phyloP scores from a whole-genome alignment of 2,888 invertebrate genomes.

The Archaeoteleia sp. region DNA sequence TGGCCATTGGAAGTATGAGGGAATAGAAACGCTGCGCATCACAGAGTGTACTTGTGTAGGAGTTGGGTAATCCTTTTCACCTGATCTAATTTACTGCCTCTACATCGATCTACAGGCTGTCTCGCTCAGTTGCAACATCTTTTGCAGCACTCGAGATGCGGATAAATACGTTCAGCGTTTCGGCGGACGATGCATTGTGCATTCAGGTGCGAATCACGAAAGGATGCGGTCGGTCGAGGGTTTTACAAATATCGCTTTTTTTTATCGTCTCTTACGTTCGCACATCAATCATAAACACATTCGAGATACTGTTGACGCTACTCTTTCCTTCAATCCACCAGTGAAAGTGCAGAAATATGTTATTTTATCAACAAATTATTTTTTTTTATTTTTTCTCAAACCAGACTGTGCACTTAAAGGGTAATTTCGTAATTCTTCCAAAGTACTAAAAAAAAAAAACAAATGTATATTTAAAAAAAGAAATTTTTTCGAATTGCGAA shows the following conservation, averaged over 20 bases:
- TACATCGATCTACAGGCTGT: conserved; percentile 70
- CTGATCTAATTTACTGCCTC: conserved; percentile 72
- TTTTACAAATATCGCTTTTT: conserved; percentile 36
- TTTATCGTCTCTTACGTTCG: conserved; percentile 36
- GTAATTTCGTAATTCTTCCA: too few species aligned
- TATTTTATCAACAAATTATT: too few species aligned
- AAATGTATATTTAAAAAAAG: too few species aligned
- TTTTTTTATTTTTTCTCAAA: too few species aligned
- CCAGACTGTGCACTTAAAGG: too few species aligned
- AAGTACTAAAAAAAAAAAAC: too few species aligned
- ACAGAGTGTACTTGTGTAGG: conserved; percentile 61
- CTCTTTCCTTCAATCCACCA: too few species aligned
- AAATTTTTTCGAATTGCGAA: too few species aligned
- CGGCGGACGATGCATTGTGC: conserved; percentile 52
- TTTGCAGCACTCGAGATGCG: conserved; percentile 57
- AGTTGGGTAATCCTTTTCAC: conserved; percentile 69
- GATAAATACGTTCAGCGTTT: conserved; percentile 53
- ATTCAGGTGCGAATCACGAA: conserved; percentile 48
- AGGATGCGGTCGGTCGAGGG: conserved; percentile 33
- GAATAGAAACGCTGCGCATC: conserved; percentile 54
- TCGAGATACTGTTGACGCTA: too few species aligned
- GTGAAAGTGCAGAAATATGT: too few species aligned
- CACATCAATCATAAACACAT: conserved; percentile 29
- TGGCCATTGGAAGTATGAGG: conserved; percentile 58
- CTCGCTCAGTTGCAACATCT: conserved; percentile 61